Base-by-base conservation (phyloP, 2,113 vertebrate species). In the Melanotaenia duboulayi region DNA sequence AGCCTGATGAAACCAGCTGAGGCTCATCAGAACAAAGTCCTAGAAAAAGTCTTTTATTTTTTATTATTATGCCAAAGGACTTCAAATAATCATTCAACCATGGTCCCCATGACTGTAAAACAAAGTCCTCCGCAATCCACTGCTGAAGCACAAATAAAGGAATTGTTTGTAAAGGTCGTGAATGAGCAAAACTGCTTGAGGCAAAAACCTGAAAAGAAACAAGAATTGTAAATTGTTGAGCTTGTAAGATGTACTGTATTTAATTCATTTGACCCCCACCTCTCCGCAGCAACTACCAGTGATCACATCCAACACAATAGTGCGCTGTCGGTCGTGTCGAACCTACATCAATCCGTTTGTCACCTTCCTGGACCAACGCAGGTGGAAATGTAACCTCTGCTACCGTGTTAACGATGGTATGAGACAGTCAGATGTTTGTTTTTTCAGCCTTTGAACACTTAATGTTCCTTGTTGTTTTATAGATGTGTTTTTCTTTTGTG, bases 321-420 rank as follows among this genome's bases (percentile, higher is more conserved):
- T 99, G 78, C 94, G 98, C 49, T 99, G 97, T 78, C 96, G 97
- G 42, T 95, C 96, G 22, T 99, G 98, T 80, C 95, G 97, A 74
- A 99, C 98, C 0, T 99, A 99, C 3, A 99, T 99, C 93, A 99
- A 99, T 65, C 98, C 97, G 7, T 99, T 99, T 13, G 96, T 99
- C 78, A 96, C 97, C 71, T 99, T 99, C 90, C 94, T 99, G 83
- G 98, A 99, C 86, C 97, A 99, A 64, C 96, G 96, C 55, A 90
- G 97, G 71, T 99, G 97, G 98, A 99, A 99, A 76, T 99, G 97
- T 84, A 99, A 99, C 87, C 93, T 99, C 35, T 99, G 98, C 80
- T 98, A 98, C 68, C 92, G 97, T 84, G 95, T 99, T 86, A 99
- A 99, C 22, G 98, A 99, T 57, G 97, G 98, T 99, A 90, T 40